A percentile compares a stretch with the other conserved stretches of the same genome.
Evolutionary conservation across 2,113 vertebrate species (phyloP).

Genomic region (Grammomys dolichurus): DNA sequence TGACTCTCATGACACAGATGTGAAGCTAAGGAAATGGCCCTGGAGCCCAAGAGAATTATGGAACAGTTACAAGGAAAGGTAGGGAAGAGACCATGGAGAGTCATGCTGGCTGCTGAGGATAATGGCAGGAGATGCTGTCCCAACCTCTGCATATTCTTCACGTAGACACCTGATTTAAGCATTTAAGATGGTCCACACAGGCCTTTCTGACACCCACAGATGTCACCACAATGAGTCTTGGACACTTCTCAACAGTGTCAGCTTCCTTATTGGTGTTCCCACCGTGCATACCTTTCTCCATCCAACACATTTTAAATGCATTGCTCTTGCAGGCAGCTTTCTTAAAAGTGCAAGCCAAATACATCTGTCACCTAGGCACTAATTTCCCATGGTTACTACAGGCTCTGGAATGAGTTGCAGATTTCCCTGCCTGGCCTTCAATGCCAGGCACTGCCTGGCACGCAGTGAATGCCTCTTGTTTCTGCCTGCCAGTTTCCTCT

Average conservation of each 20-base stretch:
- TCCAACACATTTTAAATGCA: background rate
- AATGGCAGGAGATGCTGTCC: background rate
- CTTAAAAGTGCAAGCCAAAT: background rate
- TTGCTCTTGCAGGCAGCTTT: background rate
- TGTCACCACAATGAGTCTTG: background rate
- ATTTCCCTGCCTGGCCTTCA: background rate
- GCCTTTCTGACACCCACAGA: background rate
- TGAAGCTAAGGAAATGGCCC: background rate
- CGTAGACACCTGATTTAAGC: background rate
- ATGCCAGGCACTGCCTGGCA: background rate
- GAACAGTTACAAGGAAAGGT: background rate
- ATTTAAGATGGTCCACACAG: background rate
- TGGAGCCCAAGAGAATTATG: background rate
- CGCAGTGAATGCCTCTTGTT: background rate
- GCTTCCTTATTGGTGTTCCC: background rate
- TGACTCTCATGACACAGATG: background rate
- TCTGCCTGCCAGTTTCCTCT: background rate
- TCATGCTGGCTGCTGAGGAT: background rate
- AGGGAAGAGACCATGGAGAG: background rate
- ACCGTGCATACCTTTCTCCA: background rate
- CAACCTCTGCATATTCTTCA: background rate
- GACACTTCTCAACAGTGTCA: background rate
- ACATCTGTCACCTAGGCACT: background rate
- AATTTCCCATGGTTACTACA: background rate
- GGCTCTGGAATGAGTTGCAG: slow-evolving; percentile 2